Conservation (phyloP, 2,888 invertebrate species). For the Volucella inflata region DNA sequence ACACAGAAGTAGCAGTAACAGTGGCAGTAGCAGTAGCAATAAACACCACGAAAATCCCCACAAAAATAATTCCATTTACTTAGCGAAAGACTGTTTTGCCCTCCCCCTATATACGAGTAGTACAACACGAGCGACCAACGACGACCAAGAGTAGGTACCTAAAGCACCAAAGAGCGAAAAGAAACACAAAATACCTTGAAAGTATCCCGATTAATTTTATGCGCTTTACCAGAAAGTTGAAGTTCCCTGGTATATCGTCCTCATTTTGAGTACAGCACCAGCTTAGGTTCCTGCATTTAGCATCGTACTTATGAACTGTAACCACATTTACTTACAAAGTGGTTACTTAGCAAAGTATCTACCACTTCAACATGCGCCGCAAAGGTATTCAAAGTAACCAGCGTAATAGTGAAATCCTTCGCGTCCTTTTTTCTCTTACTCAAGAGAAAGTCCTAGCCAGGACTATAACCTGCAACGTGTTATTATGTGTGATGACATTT, state of each 20-base stretch:
- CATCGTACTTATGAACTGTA: slow-evolving; percentile 67
- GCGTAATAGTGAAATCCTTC: slow-evolving; percentile 45
- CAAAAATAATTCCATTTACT: slow-evolving; percentile 67
- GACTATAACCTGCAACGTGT: slow-evolving; percentile 42
- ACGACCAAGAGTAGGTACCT: slow-evolving; percentile 6
- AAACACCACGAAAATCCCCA: slow-evolving; percentile 50
- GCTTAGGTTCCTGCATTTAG: slow-evolving; percentile 25
- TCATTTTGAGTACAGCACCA: background rate
- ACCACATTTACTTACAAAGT: slow-evolving; percentile 74
- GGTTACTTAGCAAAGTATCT: slow-evolving; percentile 64
- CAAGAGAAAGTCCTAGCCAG: background rate
- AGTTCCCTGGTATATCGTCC: background rate
- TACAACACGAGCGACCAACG: background rate
- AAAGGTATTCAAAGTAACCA: slow-evolving; percentile 61
- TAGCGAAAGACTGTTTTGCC: slow-evolving; percentile 45
- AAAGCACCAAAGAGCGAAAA: slow-evolving; percentile 17
- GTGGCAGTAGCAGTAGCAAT: slow-evolving; percentile 17
- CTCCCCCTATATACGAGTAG: too few species aligned
- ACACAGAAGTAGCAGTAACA: background rate
- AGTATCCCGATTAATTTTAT: slow-evolving; percentile 66
- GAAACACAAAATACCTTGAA: slow-evolving; percentile 25
- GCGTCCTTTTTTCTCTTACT: slow-evolving; percentile 18
- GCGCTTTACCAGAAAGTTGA: slow-evolving; percentile 46
- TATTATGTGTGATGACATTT: slow-evolving; percentile 74
- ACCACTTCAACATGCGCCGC: slow-evolving; percentile 32